Evolutionary conservation across 1,140 invertebrate species (phyloP).

Genomic region (Venturia canescens): DNA sequence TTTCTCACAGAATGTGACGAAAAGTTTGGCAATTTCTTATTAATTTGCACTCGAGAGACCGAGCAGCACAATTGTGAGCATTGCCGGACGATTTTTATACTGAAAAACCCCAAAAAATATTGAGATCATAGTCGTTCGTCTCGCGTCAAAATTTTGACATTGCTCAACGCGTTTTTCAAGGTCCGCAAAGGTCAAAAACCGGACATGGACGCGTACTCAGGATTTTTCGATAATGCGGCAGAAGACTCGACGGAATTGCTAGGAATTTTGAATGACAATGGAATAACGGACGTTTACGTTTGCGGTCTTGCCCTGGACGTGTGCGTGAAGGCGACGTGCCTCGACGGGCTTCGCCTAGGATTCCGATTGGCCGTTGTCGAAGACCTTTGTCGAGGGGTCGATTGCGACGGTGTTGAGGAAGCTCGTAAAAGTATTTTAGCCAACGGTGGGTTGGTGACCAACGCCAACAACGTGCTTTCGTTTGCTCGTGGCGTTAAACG

Average conservation of each 20-base stretch:
- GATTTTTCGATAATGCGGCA: constrained; percentile 87
- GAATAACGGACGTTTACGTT: constrained; percentile 85
- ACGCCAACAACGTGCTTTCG: constrained; percentile 78
- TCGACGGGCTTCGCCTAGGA: constrained; percentile 81
- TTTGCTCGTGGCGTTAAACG: constrained; percentile 80
- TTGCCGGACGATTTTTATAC: no score
- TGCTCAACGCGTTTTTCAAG: constrained; percentile 59
- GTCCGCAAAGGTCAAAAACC: constrained; percentile 86
- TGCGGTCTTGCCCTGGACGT: constrained; percentile 89
- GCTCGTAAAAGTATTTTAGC: constrained; percentile 76
- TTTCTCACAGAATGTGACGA: no score
- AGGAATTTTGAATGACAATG: constrained; percentile 78
- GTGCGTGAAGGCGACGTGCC: constrained; percentile 85
- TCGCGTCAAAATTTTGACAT: neutral
- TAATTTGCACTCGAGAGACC: no score
- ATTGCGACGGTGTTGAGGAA: constrained; percentile 75
- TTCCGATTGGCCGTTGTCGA: constrained; percentile 84
- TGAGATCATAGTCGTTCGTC: neutral
- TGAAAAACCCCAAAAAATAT: no score
- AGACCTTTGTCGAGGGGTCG: constrained; percentile 84
- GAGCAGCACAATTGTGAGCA: no score
- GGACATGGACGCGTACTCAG: constrained; percentile 88
- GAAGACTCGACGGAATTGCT: constrained; percentile 81
- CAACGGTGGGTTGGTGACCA: constrained; percentile 78
- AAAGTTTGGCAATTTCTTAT: no score